These are phyloP conservation scores for Drosophila demipolita DNA, from an alignment of 2,888 invertebrate species.

Conservation along the genomic window DNA sequence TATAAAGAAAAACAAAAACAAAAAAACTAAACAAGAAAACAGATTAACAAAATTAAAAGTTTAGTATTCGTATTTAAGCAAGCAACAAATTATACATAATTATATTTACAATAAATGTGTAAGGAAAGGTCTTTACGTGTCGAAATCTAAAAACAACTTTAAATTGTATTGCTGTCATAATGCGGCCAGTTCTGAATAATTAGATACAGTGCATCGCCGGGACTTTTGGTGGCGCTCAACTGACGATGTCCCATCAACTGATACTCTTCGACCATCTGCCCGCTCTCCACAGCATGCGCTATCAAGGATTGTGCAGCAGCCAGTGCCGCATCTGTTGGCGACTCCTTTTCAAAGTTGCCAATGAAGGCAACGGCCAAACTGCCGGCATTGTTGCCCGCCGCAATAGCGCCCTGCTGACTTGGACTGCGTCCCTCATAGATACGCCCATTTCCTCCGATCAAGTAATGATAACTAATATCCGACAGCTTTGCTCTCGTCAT, in stretches of 20 bases:
- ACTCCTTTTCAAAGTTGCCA: slow-evolving; percentile 87
- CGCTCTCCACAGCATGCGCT: slow-evolving; percentile 86
- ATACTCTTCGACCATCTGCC: slow-evolving; percentile 88
- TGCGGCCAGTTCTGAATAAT: slow-evolving; percentile 89
- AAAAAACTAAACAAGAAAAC: slow-evolving; percentile 50
- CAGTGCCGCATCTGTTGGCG: slow-evolving; percentile 86
- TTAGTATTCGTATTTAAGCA: slow-evolving; percentile 80
- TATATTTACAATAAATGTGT: slow-evolving; percentile 80
- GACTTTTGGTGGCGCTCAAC: slow-evolving; percentile 88
- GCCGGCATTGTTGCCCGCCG: slow-evolving; percentile 87
- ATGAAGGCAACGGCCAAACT: slow-evolving; percentile 90
- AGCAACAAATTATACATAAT: slow-evolving; percentile 81
- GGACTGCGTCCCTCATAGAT: slow-evolving; percentile 91
- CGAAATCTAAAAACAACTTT: slow-evolving; percentile 53
- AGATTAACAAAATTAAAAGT: slow-evolving; percentile 76
- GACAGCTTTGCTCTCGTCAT: slow-evolving; percentile 87
- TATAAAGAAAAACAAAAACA: slow-evolving; percentile 13
- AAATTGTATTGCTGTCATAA: slow-evolving; percentile 79
- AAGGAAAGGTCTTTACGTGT: slow-evolving; percentile 76
- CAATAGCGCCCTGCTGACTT: slow-evolving; percentile 89
- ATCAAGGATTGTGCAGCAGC: slow-evolving; percentile 88
- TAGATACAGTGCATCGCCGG: slow-evolving; percentile 88
- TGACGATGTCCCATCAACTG: slow-evolving; percentile 90
- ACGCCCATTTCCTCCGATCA: slow-evolving; percentile 91
- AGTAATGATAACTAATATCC: slow-evolving; percentile 91